A percentile compares a stretch with the other conserved stretches of the same genome.
Conservation (phyloP, 2,888 invertebrate genomes). For the Protophormia terraenovae region DNA sequence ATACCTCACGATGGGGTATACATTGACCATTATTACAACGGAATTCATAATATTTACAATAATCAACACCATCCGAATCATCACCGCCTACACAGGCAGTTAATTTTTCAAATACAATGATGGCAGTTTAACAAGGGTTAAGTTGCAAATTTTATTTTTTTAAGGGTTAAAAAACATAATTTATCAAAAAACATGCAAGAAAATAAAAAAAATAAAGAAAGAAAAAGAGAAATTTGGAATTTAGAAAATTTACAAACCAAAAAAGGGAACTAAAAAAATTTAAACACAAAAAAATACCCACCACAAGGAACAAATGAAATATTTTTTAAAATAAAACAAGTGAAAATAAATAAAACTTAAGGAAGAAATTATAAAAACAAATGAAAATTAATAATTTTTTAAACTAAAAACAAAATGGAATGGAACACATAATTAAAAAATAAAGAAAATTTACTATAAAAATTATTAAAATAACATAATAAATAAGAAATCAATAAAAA, state of each 20-base stretch:
- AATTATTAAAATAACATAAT: neutral
- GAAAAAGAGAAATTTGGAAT: neutral
- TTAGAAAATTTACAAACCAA: neutral
- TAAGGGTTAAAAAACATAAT: neutral
- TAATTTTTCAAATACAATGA: neutral
- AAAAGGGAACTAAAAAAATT: neutral
- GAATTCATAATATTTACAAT: conserved; percentile 83
- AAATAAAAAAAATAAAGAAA: conserved; percentile 23
- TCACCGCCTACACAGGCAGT: conserved; percentile 46
- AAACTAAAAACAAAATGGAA: no score
- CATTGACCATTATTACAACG: conserved; percentile 86
- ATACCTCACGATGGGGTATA: conserved; percentile 83
- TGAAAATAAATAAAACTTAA: no score
- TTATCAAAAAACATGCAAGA: conserved; percentile 33
- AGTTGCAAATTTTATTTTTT: neutral
- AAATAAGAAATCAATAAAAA: neutral
- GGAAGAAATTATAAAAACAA: no score
- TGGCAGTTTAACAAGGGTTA: conserved; percentile 40
- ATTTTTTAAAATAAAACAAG: no score
- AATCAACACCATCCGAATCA: conserved; percentile 71
- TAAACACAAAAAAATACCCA: no score
- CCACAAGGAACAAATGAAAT: no score
- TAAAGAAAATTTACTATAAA: no score
- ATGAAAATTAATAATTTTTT: no score
- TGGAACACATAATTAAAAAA: no score